Evolutionary conservation across 1,140 invertebrate genomes (phyloP).

Genomic region (Orchesella cincta): DNA sequence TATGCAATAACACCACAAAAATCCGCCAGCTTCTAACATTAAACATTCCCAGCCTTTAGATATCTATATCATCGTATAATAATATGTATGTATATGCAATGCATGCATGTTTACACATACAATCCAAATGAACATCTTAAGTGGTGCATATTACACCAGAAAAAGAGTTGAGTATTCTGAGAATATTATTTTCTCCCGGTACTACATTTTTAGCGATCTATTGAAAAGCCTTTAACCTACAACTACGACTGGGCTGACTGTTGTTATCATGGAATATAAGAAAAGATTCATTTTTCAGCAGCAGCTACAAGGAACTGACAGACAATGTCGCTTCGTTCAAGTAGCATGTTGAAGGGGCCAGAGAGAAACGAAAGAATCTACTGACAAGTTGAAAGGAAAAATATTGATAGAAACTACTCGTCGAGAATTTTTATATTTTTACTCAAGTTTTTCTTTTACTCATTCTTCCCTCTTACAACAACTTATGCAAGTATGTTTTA

Average conservation of each 20-base stretch:
- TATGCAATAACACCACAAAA: no score
- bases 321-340: conserved; percentile 47
- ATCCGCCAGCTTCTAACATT: no score
- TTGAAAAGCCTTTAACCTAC: conserved; percentile 25
- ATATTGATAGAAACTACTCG: conserved; percentile 50
- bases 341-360: conserved; percentile 43
- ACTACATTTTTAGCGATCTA: not conserved
- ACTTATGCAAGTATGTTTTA: not conserved
- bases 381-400: conserved; percentile 51
- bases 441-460: not conserved
- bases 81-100: no score
- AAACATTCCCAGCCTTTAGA: no score
- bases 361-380: conserved; percentile 43
- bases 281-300: conserved; percentile 50
- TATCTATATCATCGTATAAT: no score
- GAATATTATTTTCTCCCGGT: no score
- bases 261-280: conserved; percentile 13
- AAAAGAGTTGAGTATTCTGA: no score
- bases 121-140: no score
- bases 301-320: conserved; percentile 43
- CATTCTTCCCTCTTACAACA: conserved; percentile 4
- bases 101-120: no score
- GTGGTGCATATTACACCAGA: no score
- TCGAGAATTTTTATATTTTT: conserved; percentile 44
- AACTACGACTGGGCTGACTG: conserved; percentile 18